Base-by-base conservation (phyloP, 2,113 vertebrate genomes). In the Argyrosomus japonicus region DNA sequence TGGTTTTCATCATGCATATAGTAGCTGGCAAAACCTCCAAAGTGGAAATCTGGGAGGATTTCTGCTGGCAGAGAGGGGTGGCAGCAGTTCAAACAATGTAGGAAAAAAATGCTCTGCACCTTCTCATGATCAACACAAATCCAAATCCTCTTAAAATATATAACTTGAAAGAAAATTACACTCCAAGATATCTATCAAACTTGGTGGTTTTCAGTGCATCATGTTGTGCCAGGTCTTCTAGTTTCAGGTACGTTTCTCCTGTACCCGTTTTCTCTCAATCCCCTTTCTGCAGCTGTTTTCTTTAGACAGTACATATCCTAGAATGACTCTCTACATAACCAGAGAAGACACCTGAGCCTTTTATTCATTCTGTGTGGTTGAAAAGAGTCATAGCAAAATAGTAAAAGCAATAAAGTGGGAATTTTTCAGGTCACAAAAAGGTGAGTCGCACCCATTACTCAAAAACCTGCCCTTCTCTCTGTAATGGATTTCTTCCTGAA, bases 21-120 rank as follows among this genome's bases (percentile, higher is more conserved):
- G 48, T 60, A 45, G 56, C 78, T 89, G 89, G 82, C 87, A 87
- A 74, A 79, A 75, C 60, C 68, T 60, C 56, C 69, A 81, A 64
- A 75, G 73, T 69, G 51, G 61, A 79, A 88, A 71, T 77, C 86
- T 73, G 84, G 87, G 84, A 88, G 81, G 54, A 86, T 88, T 92
- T 58, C 36, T 63, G 40, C 53, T 80, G 82, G 82, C 64, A 76
- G 63, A 79, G 68, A 76, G 61, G 72, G 19, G 56, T 91, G 84
- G 91, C 81, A 87, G 48, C 69, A 74, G 63, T 87, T 90, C 80
- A 89, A 80, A 88, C 54, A 75, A 73, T 45, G 43, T 78, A 21
- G 2, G 15, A 36, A 80, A 77, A 77, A 81, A 80, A 82, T 61
- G 48, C 69, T 72, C 71, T 70, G 56, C 67, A 67, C 32, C 64